Base-by-base conservation (phyloP, 2,797 vertebrate genomes). In the Mionectes olivaceus region DNA sequence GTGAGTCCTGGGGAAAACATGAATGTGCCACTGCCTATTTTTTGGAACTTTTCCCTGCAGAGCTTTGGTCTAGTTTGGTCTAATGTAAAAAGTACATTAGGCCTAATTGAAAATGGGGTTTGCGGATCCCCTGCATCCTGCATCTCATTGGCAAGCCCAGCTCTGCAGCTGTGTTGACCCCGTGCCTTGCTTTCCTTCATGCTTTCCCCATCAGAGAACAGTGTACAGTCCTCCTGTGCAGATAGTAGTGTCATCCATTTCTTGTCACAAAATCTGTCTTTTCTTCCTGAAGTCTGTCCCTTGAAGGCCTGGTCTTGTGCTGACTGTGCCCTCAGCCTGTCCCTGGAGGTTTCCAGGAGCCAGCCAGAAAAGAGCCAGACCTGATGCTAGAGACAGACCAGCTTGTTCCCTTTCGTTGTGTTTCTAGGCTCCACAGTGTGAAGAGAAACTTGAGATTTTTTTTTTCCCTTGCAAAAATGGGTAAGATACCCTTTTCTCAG, bases 1-100 rank as follows among this genome's bases (percentile, higher is more conserved):
- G 32, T 65, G 55, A 49, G 33, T n/a, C 30, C 9, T 1, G 4
- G 8, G 7, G n/a, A 23, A 33, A 74, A 18, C 0, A 0, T 30
- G 6, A 19, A 24, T 14, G 74, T 56, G 27, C 56, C 5, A 0
- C 12, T 69, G 23, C 19, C n/a, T 44, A 0, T 82, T 90, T 39
- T 14, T 24, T 59, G 43, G 60, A 64, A 19, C 6, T 63, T 24
- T 37, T 41, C 4, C 24, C 49, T 77, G 69, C 35, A 56, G 49
- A 76, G 32, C 27, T 60, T 24, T 44, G 27, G 28, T 78, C 47
- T 75, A 57, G 23, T 46, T 22, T 46, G 44, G 21, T 46, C 44
- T 46, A 23, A 46, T 46, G 22, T 23, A 46, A 46, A 43, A 61
- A 23, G 32, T 52, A 10, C 19, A 1, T 56, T 30, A 60, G 49